Evolutionary conservation across 2,113 vertebrate species (phyloP), one percentile per base, ranked within the genome.

Genomic region (Nematolebias whitei): DNA sequence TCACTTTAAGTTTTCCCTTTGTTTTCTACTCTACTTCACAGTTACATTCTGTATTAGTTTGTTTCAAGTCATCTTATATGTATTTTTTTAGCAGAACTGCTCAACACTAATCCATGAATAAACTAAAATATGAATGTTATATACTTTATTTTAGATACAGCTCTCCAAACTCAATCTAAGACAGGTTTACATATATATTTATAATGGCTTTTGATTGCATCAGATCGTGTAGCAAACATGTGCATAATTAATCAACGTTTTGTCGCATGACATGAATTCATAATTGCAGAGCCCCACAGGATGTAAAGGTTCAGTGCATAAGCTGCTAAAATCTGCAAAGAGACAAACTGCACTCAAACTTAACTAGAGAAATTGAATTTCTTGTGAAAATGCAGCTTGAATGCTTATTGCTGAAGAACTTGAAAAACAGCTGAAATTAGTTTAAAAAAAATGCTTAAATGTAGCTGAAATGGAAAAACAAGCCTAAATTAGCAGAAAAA

Each of bases 251-350:
- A 43, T 18, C 20, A 41, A 12, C 14, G 24, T 3, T 55, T 26
- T 13, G 50, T 16, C 2, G 11, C 32, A 10, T 35, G 32, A 35
- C 32, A 35, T 35, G 32, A 35, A 35, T 35, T 35, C 9, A 10
- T 35, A 35, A 35, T 35, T 5, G 32, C 32, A 35, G 32, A 55
- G n/a, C 16, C 4, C 15, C 24, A n/a, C 8, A 15, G 20, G n/a
- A 16, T 66, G 55, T 47, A 56, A 12, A 19, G 10, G n/a, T 41
- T 38, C 43, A 35, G 56, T 16, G 16, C 18, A 47, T 23, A 66
- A 54, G 48, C 23, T 9, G 32, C 26, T 32, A n/a, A n/a, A 26
- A 10, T 26, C 32, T 35, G 32, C 32, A 35, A 35, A 35, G 32
- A 35, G 32, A 35, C 32, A 35, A 35, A 35, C 32, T 35, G 32